Conservation (phyloP, 2,113 vertebrate genomes). For the Heliornis fulica region DNA sequence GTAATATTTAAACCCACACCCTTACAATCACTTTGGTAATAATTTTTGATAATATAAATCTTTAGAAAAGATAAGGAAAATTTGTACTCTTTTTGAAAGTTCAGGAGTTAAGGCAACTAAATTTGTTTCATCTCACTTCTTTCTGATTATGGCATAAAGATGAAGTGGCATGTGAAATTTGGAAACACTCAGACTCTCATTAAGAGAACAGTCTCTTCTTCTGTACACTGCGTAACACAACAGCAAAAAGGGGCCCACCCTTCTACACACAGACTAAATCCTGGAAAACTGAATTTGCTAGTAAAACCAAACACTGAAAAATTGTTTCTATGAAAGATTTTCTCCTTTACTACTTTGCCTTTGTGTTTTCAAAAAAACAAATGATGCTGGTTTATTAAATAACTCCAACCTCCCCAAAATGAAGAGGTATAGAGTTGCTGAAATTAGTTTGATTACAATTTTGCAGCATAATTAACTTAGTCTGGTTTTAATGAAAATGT, state of each 20-base stretch:
- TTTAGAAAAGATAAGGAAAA: neutral
- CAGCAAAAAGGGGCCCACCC: neutral
- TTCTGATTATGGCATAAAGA: neutral
- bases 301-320: neutral
- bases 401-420: neutral
- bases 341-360: neutral
- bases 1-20: neutral
- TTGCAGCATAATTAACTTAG: neutral
- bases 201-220: neutral
- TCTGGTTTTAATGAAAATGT: constrained; percentile 31
- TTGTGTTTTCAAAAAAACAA: neutral
- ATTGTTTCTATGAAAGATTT: neutral
- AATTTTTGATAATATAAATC: neutral
- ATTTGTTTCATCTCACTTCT: neutral
- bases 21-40: neutral
- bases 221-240: neutral
- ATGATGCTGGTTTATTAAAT: neutral
- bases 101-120: neutral
- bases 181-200: neutral
- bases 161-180: neutral
- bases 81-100: neutral
- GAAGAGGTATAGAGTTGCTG: neutral
- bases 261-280: neutral
- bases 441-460: constrained; percentile 14
- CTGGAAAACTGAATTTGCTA: neutral